Evolutionary conservation across 2,797 vertebrate genomes (phyloP).

Genomic region (Hoplostethus atlanticus): DNA sequence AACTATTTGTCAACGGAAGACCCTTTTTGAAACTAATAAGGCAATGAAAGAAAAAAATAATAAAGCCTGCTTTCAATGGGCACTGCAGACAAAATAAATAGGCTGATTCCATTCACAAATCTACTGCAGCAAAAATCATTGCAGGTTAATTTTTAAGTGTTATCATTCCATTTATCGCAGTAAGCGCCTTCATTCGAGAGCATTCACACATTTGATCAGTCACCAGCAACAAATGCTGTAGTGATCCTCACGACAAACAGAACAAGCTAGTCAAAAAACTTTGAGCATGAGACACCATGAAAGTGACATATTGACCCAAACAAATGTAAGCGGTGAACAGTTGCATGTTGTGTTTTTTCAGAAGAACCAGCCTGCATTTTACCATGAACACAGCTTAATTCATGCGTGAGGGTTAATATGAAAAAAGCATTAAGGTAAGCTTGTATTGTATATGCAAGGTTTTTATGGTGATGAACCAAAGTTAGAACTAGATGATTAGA

Average conservation of each 20-base stretch:
- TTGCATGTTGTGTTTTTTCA: background rate
- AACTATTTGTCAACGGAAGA: no score
- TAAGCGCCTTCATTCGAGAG: no score
- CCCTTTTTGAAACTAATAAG: no score
- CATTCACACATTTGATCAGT: no score
- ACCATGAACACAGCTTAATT: conserved; percentile 4
- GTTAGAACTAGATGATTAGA: conserved; percentile 36
- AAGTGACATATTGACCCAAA: background rate
- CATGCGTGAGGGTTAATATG: conserved; percentile 7
- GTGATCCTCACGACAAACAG: background rate
- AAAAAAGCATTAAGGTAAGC: background rate
- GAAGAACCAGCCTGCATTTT: background rate
- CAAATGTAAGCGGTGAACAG: background rate
- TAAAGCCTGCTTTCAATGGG: no score
- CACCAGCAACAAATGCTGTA: background rate
- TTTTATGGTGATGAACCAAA: conserved; percentile 10
- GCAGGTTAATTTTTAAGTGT: no score
- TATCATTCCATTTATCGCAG: no score
- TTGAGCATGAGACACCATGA: background rate
- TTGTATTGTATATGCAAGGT: conserved; percentile 36
- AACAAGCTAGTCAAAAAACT: background rate
- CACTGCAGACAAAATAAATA: no score
- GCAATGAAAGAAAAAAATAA: no score
- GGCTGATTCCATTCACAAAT: no score
- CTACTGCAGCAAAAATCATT: no score